These are phyloP conservation scores for Syngnathus typhle DNA, from an alignment of 2,113 vertebrate species.

Conservation along the genomic window DNA sequence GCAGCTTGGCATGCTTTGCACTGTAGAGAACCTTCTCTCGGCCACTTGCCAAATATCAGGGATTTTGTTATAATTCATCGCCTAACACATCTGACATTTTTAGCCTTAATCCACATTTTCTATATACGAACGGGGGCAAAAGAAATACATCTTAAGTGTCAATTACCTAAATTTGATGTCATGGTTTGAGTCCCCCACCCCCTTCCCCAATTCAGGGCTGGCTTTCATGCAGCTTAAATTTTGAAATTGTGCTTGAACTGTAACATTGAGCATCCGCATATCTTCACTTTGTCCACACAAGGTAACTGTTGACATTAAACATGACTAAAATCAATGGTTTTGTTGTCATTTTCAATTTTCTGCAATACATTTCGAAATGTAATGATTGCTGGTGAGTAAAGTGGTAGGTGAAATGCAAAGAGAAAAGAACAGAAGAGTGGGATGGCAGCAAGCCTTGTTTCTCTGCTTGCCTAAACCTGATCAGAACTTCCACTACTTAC, in stretches of 20 bases:
- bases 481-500: too few relatives aligned
- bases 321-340: conserved; percentile 74
- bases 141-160: conserved; percentile 31
- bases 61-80: conserved; percentile 69
- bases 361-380: background rate
- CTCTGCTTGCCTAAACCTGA: too few relatives aligned
- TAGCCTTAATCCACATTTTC: conserved; percentile 73
- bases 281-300: conserved; percentile 51
- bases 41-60: conserved; percentile 75
- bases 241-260: conserved; percentile 55
- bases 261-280: conserved; percentile 48
- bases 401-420: background rate
- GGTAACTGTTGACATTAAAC: conserved; percentile 62
- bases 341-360: conserved; percentile 41
- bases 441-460: too few relatives aligned
- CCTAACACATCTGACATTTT: conserved; percentile 67
- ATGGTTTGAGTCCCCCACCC: conserved; percentile 51
- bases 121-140: conserved; percentile 26
- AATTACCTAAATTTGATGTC: conserved; percentile 61
- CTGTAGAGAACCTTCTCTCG: conserved; percentile 64
- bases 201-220: conserved; percentile 53
- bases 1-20: conserved; percentile 69
- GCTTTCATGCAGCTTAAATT: conserved; percentile 45
- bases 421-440: too few relatives aligned
- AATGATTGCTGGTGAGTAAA: background rate